Conservation (phyloP, 2,888 invertebrate genomes). For the Cheilosia vulpina region DNA sequence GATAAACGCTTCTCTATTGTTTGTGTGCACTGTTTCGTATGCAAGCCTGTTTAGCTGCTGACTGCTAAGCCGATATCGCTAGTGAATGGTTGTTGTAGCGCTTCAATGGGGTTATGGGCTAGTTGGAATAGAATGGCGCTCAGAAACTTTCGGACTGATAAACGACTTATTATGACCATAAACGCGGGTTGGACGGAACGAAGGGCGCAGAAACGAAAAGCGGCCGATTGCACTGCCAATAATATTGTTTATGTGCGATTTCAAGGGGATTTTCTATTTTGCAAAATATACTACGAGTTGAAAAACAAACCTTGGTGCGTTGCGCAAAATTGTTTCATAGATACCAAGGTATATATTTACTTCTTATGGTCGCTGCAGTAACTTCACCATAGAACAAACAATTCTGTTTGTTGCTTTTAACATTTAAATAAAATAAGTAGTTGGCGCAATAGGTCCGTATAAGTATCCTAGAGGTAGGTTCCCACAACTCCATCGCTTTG, state of each 20-base stretch:
- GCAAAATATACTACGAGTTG: neutral
- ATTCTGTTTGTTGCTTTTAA: too few species aligned
- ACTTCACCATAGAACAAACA: neutral
- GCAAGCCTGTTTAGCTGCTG: conserved; percentile 37
- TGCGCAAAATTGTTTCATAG: conserved; percentile 5
- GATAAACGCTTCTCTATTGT: conserved; percentile 43
- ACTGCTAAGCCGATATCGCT: conserved; percentile 16
- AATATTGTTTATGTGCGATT: conserved; percentile 7
- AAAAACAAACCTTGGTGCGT: conserved; percentile 24
- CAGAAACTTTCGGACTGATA: conserved; percentile 40
- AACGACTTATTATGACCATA: conserved; percentile 36
- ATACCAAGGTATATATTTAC: neutral
- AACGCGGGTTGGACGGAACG: neutral
- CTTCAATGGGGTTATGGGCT: conserved; percentile 11
- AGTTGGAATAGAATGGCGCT: conserved; percentile 23
- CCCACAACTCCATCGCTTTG: too few species aligned
- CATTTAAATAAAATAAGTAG: too few species aligned
- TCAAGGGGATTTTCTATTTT: neutral
- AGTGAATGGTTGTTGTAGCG: conserved; percentile 28
- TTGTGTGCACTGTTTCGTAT: conserved; percentile 22
- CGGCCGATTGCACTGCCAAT: neutral
- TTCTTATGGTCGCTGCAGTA: neutral
- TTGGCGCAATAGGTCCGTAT: too few species aligned
- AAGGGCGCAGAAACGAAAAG: neutral
- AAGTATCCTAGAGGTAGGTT: too few species aligned